Evolutionary conservation across 2,113 vertebrate species (phyloP), one percentile per base, ranked within the genome.

Genomic region (Malurus alboscapulatus): DNA sequence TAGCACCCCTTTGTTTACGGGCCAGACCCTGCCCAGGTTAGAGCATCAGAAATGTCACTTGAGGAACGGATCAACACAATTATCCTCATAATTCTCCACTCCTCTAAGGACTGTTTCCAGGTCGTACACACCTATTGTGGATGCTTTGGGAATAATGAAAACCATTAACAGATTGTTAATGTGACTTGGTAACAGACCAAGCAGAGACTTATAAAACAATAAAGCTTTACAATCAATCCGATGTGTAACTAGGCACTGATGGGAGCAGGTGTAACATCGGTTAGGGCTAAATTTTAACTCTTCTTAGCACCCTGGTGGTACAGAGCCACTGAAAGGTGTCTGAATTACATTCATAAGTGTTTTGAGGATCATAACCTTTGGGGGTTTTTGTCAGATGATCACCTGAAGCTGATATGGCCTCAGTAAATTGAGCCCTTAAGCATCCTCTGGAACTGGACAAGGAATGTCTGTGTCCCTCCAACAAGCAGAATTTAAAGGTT

Each of bases 81-180:
- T 93, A 87, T 80, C 3, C 0, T 74, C 84, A 88, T 97, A 92
- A 82, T 81, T 92, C 65, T 93, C 91, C 26, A 61, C 87, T 93
- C n/a, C 92, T 96, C 93, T 85, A 93, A 96, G 81, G 88, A 92
- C 61, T 84, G 48, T 96, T 97, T 96, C 86, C 95, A 96, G 96
- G 93, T 95, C 38, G 42, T 79, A 94, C 93, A 82, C 61, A 97
- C 92, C 95, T 97, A 93, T 86, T 93, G 95, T 95, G 90, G 54
- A 90, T 96, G 88, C 92, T 95, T 69, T 94, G 96, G 94, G 96
- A 97, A 95, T 95, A 97, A 95, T 95, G 88, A 97, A 96, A 96
- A 68, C 88, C 88, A 97, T 97, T 97, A 97, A 95, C 95, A 97
- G 96, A 97, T 97, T 96, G 95, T 95, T 97, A 97, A 97, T 97